Percentiles rank a stretch among this genome's conserved stretches.
Conservation (phyloP, 2,888 invertebrate genomes). For the Acanthosepion pharaonis region DNA sequence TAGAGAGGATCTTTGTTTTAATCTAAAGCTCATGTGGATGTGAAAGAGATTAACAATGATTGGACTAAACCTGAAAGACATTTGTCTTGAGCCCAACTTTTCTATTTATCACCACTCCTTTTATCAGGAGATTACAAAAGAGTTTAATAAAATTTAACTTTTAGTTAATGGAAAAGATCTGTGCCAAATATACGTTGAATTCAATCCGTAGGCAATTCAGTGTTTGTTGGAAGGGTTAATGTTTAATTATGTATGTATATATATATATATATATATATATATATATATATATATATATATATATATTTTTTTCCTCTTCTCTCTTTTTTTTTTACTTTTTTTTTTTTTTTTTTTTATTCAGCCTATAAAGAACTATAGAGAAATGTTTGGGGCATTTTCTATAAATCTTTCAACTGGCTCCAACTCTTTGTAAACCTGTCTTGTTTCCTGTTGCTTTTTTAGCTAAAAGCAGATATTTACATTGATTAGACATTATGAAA, state of each 20-base stretch:
- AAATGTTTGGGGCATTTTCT: not conserved
- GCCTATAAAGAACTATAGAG: not conserved
- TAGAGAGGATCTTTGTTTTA: not conserved
- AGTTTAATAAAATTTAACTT: not conserved
- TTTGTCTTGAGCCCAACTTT: not conserved
- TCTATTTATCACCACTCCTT: not conserved
- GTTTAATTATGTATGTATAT: not conserved
- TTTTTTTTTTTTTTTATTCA: not conserved
- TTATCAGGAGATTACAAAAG: not conserved
- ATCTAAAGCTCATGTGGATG: not conserved
- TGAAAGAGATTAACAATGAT: not conserved
- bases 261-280: no score
- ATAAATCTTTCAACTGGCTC: not conserved
- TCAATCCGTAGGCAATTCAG: constrained; percentile 23
- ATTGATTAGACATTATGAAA: not conserved
- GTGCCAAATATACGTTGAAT: constrained; percentile 33
- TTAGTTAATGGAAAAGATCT: not conserved
- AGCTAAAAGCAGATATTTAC: not conserved
- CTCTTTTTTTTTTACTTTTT: no score
- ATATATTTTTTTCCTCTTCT: not conserved
- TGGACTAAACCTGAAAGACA: not conserved
- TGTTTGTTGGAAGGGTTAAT: constrained; percentile 13
- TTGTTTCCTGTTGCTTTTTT: no score
- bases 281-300: no score
- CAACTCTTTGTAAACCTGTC: not conserved